Percentiles rank a stretch among this genome's conserved stretches.
phyloP scores from a whole-genome alignment of 2,113 vertebrate genomes.

The Balaeniceps rex region DNA sequence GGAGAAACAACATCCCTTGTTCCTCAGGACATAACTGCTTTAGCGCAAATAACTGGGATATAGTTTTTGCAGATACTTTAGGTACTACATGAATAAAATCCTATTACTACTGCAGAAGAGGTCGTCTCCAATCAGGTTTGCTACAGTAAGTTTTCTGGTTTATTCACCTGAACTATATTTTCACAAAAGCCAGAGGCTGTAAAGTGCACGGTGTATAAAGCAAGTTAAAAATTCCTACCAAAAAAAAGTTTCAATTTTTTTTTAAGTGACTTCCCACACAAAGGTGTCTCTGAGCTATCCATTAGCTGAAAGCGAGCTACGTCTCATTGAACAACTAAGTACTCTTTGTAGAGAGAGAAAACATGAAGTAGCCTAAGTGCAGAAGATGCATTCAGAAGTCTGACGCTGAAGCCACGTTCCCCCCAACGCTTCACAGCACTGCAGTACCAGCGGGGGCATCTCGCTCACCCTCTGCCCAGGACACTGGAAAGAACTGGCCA shows the following conservation, averaged over 20 bases:
- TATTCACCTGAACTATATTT: background rate
- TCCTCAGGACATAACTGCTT: background rate
- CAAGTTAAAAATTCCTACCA: background rate
- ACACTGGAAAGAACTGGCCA: background rate
- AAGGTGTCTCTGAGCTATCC: background rate
- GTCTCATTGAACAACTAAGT: background rate
- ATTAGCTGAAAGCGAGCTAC: background rate
- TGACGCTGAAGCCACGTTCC: background rate
- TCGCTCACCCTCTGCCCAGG: background rate
- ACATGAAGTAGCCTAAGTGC: background rate
- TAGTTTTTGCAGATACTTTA: background rate
- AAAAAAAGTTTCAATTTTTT: background rate
- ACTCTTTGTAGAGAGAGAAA: background rate
- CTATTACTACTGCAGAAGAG: background rate
- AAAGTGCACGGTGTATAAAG: background rate
- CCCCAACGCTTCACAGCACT: fast-evolving
- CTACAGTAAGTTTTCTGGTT: background rate
- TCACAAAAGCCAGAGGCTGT: background rate
- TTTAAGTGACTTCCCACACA: background rate
- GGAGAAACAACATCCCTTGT: background rate
- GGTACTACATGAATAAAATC: background rate
- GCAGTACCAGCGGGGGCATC: background rate
- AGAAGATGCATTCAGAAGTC: background rate
- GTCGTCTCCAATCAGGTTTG: background rate
- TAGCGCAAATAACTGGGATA: background rate